Base-by-base conservation (phyloP, 2,797 vertebrate species). In the Dicrostonyx torquatus region DNA sequence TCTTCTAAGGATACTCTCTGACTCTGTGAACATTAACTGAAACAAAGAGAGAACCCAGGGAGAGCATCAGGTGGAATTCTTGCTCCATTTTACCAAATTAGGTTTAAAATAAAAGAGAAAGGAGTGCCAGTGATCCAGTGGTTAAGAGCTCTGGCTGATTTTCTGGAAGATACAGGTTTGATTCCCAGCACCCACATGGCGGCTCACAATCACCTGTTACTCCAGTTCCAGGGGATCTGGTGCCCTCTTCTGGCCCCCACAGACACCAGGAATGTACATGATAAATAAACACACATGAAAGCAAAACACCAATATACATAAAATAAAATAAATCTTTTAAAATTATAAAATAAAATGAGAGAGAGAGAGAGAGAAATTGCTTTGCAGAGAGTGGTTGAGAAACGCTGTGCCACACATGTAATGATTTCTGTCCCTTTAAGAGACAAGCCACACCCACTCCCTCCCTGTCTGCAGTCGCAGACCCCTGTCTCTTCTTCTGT, bases 331-430 rank as follows among this genome's bases (percentile, higher is more conserved):
- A 86, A 53, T 86, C 34, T 66, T 68, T 6, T n/a, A 78, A 37
- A 50, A 70, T 1, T 31, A n/a, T 45, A n/a, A 66, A 70, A 70
- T 68, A 86, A 20, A 37, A 20, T 37, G 26, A 31, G 14, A 66
- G 29, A 70, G 17, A 68, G 34, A 72, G 14, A 86, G 66, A 43
- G 6, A 43, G 24, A 75, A n/a, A 66, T n/a, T n/a, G 50, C 34
- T 95, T 92, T 93, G 20, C 13, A 73, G 78, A 15, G 78, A 82
- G 24, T 80, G 20, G 5, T 29, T n/a, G 53, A 95, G 62, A 93
- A 91, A 80, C 40, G n/a, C 26, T 93, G 11, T 31, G 31, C 13
- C 88, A 40, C 50, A n/a, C n/a, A n/a, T n/a, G n/a, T n/a, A n/a
- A n/a, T n/a, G n/a, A n/a, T n/a, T n/a, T n/a, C n/a, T n/a, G n/a